Evolutionary conservation across 2,888 invertebrate species (phyloP).

Genomic region (Tholera decimalis): DNA sequence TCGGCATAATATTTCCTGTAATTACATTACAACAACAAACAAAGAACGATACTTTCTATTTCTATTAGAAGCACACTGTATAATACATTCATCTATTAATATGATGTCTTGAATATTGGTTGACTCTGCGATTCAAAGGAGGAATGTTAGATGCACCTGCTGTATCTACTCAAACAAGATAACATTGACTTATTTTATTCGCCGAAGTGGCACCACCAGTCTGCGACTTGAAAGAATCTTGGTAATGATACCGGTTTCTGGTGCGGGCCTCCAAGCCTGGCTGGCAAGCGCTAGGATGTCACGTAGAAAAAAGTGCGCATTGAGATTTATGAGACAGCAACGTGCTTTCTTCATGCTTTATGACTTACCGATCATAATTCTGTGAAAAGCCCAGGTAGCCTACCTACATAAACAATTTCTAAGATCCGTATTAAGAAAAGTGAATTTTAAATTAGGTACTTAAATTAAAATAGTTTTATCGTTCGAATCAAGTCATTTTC

Average conservation of each 20-base stretch:
- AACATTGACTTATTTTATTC: conserved; percentile 38
- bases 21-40: conserved; percentile 38
- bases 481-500: neutral
- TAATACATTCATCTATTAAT: conserved; percentile 10
- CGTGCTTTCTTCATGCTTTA: conserved; percentile 35
- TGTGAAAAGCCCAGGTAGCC: conserved; percentile 11
- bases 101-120: neutral
- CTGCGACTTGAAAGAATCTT: conserved; percentile 42
- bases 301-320: conserved; percentile 42
- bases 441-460: neutral
- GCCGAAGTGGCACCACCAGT: conserved; percentile 25
- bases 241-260: conserved; percentile 49
- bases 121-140: neutral
- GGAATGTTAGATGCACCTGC: conserved; percentile 34
- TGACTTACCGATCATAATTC: conserved; percentile 17
- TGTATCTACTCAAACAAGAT: conserved; percentile 37
- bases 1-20: conserved; percentile 54
- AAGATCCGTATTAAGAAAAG: neutral
- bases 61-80: conserved; percentile 13
- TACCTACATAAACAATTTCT: neutral
- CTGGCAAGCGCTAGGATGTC: conserved; percentile 21
- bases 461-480: neutral
- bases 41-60: conserved; percentile 39
- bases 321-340: conserved; percentile 28
- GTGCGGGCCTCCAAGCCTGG: conserved; percentile 5